Base-by-base conservation (phyloP, 2,888 invertebrate species). In the Lochmaea capreae region DNA sequence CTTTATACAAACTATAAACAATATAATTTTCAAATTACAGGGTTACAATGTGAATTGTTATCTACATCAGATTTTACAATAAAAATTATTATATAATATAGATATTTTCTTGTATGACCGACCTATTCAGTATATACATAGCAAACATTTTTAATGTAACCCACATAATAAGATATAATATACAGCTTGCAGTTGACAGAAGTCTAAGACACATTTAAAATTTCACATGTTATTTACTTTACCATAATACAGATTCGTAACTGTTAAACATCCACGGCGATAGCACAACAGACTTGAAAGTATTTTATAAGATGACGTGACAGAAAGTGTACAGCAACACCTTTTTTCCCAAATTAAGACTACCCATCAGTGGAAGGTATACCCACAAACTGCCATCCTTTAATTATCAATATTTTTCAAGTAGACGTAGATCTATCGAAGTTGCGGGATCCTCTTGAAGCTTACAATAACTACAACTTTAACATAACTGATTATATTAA, bases 161-260 rank as follows among this genome's bases (percentile, higher is more conserved):
- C 39, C 33, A 26, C 58, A 57, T 67, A 26, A 67, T 52, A 8
- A 26, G 10, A 33, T 61, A 22, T 43, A 66, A 65, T 66, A 74
- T 76, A 76, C 76, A 76, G 73, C 73, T 76, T 73, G 71, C 73
- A 73, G 69, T 71, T 73, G 73, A 76, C 76, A 76, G 71, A 71
- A 52, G 43, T 66, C 52, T 46, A 58, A 46, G 10, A 46, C 42
- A 63, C 11, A 54, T 62, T 39, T n/a, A 26, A 67, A 54, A 43
- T 22, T 59, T 58, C 18, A 74, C 11, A 66, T 52, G 62, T 52
- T 66, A 54, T 71, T 68, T 74, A 74, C 74, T 63, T 74, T 72
- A 75, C 75, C 72, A 72, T 67, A 68, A 16, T 54, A 63, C 57
- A 43, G 43, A 43, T n/a, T n/a, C 16, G 18, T 62, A 66, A 70